Base-by-base conservation (phyloP, 2,888 invertebrate species). In the Platycnemis pennipes region DNA sequence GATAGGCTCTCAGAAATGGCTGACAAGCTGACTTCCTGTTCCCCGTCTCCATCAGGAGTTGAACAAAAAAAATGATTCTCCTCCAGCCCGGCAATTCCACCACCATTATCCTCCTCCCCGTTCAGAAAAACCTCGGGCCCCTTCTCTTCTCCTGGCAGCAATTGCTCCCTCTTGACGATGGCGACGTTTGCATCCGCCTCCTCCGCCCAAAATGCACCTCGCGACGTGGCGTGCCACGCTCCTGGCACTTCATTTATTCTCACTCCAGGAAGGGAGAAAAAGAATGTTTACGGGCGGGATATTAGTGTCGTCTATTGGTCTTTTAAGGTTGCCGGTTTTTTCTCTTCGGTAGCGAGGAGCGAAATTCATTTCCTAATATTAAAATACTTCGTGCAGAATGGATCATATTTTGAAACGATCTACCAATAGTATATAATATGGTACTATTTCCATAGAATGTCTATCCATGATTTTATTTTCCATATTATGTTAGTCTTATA, bases 21-120 rank as follows among this genome's bases (percentile, higher is more conserved):
- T 91, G 91, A 91, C 91, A 91, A 91, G 91, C 91, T 91, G 91
- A 91, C 91, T 91, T 91, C 91, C 91, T 91, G 91, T 91, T 63
- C 91, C 91, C 63, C 91, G 91, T 63, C 91, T 63, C 53, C 91
- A 91, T 91, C 91, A 91, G 91, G 63, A 91, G 63, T 46, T 63
- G 63, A 46, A 45, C n/a, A 49, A 77, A 77, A 77, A 77, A 77
- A 77, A 37, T 77, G 77, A 37, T 31, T 77, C 77, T 77, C 44
- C 91, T 63, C 91, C 63, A 42, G 53, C 56, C 56, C 42, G 63
- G 56, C 91, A 63, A 91, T 91, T 91, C 91, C 91, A 42, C 44
- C 44, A 42, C 46, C 46, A 44, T n/a, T 42, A 31, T 44, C 53
- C 19, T 91, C 37, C 44, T 56, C 63, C 91, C 56, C 63, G 77